Conservation (phyloP, 1,140 invertebrate genomes). For the Scaptomyza graminum region DNA sequence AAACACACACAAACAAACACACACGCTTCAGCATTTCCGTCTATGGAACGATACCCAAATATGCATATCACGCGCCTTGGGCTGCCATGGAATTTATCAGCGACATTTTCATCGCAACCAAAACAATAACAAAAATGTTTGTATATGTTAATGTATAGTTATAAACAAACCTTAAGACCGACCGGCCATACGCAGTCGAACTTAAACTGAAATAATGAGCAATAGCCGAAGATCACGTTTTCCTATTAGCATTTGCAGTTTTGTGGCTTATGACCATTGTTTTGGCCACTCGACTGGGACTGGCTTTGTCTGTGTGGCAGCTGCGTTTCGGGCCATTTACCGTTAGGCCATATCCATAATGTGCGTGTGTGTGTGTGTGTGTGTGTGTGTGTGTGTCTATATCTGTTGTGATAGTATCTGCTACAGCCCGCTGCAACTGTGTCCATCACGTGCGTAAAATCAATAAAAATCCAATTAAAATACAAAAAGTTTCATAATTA, state of each 20-base stretch:
- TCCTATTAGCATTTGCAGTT: constrained; percentile 69
- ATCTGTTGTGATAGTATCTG: constrained; percentile 26
- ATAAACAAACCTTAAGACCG: constrained; percentile 17
- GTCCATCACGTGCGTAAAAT: constrained; percentile 79
- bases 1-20: constrained; percentile 10
- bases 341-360: constrained; percentile 49
- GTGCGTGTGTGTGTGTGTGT: not conserved
- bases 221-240: constrained; percentile 72
- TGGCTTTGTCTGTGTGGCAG: constrained; percentile 20
- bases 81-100: constrained; percentile 45
- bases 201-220: constrained; percentile 71
- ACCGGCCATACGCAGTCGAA: constrained; percentile 40
- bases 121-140: not conserved
- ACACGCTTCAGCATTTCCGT: constrained; percentile 58
- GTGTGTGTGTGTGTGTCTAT: constrained; percentile 13
- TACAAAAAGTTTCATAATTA: constrained; percentile 79
- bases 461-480: constrained; percentile 82
- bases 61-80: constrained; percentile 60
- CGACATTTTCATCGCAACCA: constrained; percentile 42
- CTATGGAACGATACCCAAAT: constrained; percentile 54
- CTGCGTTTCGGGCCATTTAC: constrained; percentile 46
- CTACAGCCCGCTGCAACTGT: not conserved
- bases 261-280: constrained; percentile 55
- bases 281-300: constrained; percentile 18
- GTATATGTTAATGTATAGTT: constrained; percentile 8